phyloP scores from a whole-genome alignment of 2,797 vertebrate species.

The Neosalanx taihuensis region DNA sequence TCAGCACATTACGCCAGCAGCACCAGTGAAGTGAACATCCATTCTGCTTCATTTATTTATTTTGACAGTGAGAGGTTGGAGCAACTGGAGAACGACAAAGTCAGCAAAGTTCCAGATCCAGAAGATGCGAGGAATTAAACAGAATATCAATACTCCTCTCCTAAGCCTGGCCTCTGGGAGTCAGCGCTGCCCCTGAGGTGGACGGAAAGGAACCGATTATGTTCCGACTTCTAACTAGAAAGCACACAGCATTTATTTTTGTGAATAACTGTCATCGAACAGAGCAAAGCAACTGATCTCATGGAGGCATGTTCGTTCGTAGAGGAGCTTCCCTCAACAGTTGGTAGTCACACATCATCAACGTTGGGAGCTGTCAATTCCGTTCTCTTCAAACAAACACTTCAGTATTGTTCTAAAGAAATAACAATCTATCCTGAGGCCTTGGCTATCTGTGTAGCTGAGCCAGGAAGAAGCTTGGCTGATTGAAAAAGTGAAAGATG shows the following conservation, averaged over 20 bases:
- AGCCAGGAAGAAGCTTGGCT: not conserved
- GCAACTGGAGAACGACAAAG: constrained; percentile 51
- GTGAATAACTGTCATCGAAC: too few species aligned
- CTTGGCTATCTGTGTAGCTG: not conserved
- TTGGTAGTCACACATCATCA: too few species aligned
- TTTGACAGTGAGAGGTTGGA: constrained; percentile 31
- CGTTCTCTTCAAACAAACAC: too few species aligned
- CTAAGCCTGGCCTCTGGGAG: constrained; percentile 20
- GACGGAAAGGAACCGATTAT: not conserved
- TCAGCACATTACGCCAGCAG: constrained; percentile 60
- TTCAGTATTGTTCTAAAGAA: too few species aligned
- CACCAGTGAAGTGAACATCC: constrained; percentile 66
- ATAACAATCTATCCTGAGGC: too few species aligned
- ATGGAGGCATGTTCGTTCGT: too few species aligned
- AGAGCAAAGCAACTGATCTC: too few species aligned
- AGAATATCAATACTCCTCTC: constrained; percentile 60
- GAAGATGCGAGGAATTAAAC: constrained; percentile 44
- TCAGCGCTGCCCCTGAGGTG: constrained; percentile 5
- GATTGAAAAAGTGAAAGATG: constrained; percentile 7
- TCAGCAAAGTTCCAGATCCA: constrained; percentile 32
- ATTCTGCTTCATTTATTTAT: constrained; percentile 58
- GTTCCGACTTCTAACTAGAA: too few species aligned
- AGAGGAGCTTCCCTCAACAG: too few species aligned
- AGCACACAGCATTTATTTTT: too few species aligned
- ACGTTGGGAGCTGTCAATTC: too few species aligned